phyloP scores from a whole-genome alignment of 2,888 invertebrate genomes.

The Drosophila meridiana region DNA sequence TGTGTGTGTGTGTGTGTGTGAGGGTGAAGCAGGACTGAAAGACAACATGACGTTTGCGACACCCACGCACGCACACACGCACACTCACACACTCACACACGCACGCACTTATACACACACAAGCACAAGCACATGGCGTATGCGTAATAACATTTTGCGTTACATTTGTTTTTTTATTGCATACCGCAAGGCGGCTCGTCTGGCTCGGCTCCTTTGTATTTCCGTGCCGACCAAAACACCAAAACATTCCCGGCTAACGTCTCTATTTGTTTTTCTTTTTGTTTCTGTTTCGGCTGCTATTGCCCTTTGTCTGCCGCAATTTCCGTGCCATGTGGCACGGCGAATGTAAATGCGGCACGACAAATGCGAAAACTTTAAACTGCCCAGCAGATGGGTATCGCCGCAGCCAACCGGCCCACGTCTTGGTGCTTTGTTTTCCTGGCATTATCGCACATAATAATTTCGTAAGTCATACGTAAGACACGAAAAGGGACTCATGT shows the following conservation, averaged over 20 bases:
- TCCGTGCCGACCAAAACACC: conserved; percentile 32
- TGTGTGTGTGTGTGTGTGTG: not conserved
- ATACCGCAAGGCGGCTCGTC: conserved; percentile 72
- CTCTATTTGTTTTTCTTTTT: conserved; percentile 14
- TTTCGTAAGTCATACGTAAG: conserved; percentile 56
- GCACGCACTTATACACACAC: conserved; percentile 14
- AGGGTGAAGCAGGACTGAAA: conserved; percentile 35
- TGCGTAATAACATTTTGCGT: conserved; percentile 79
- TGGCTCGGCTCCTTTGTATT: conserved; percentile 35
- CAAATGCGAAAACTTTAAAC: conserved; percentile 79
- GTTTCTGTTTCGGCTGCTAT: conserved; percentile 14
- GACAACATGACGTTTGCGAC: conserved; percentile 50
- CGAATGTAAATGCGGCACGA: conserved; percentile 69
- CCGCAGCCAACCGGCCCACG: conserved; percentile 7
- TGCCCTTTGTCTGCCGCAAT: conserved; percentile 61
- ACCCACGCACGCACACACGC: conserved; percentile 11
- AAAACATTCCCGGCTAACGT: conserved; percentile 37
- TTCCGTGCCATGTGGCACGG: conserved; percentile 70
- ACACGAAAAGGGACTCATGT: conserved; percentile 26
- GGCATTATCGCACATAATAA: conserved; percentile 73
- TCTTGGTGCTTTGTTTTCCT: conserved; percentile 40
- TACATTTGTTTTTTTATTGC: conserved; percentile 81
- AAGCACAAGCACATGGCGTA: conserved; percentile 70
- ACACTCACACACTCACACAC: conserved; percentile 14
- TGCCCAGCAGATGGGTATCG: conserved; percentile 62